Evolutionary conservation across 2,797 vertebrate species (phyloP), one percentile per base, ranked within the genome.

Genomic region (Acrossocheilus wenchowensis): DNA sequence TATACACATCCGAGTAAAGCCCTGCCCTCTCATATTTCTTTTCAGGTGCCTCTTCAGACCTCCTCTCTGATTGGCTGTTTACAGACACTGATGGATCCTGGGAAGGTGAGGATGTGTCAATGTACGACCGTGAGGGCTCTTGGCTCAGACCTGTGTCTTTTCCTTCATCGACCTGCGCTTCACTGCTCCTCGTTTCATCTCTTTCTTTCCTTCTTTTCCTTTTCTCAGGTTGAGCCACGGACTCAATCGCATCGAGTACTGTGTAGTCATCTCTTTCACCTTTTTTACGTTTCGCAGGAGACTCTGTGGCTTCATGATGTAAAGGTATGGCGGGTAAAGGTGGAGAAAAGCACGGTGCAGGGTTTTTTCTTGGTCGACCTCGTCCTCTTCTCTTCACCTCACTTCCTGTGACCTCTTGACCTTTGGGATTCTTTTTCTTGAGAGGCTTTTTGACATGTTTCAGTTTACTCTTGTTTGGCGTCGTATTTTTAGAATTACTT

Each of bases 1-100:
- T 99, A 94, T 97, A 99, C 91, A 98, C 97, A 17, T 99, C 97
- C 4, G 98, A 99, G 94, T 98, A 99, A 86, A 99, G 97, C 82
- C 98, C 98, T 17, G 98, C 98, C 91, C 96, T 97, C 94, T 99
- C 96, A 93, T 97, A 99, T 83, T 94, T 98, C 95, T 99, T 99
- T 93, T 96, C 97, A 83, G 97, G 96, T 79, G 96, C 95, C 12
- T 94, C 94, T 23, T 96, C 94, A 0, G 94, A 91, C 90, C 95
- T 95, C 91, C 97, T 97, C 94, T 97, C 96, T 60, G 95, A 95
- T 87, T 96, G 97, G 90, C 94, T 81, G 71, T 93, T 80, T 14
- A 93, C 91, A 68, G 94, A 94, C 92, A 91, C 92, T 81, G 85
- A 93, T 91, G 84, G 93, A 89, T 87, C 96, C 95, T 0, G 92